Conservation (phyloP, 2,797 vertebrate species). For the Morelia viridis region DNA sequence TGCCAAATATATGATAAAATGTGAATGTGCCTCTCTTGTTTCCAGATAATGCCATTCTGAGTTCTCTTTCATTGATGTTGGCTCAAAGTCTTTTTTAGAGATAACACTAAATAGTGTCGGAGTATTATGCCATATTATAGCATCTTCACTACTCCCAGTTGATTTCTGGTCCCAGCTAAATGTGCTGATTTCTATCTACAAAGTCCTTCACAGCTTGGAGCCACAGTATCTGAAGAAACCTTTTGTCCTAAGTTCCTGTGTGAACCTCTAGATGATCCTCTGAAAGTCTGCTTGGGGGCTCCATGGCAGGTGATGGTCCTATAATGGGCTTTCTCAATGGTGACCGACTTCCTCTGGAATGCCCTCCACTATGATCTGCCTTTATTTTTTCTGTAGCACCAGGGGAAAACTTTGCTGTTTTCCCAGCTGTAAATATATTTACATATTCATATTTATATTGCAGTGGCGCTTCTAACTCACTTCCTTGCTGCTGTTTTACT, state of each 20-base stretch:
- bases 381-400: neutral
- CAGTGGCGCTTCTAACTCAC: neutral
- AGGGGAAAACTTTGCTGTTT: neutral
- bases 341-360: neutral
- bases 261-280: neutral
- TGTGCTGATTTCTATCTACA: neutral
- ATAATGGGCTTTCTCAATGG: neutral
- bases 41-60: neutral
- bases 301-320: neutral
- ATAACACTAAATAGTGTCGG: neutral
- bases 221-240: neutral
- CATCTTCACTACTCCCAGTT: neutral
- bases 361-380: neutral
- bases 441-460: neutral
- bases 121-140: neutral
- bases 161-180: neutral
- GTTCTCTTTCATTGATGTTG: neutral
- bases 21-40: neutral
- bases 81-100: neutral
- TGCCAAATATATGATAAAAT: neutral
- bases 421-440: neutral
- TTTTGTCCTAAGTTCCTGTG: neutral
- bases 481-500: neutral
- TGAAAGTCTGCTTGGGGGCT: neutral
- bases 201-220: neutral